These are phyloP conservation scores for Drosophila malerkotliana DNA, from an alignment of 1,140 invertebrate species.

Conservation along the genomic window DNA sequence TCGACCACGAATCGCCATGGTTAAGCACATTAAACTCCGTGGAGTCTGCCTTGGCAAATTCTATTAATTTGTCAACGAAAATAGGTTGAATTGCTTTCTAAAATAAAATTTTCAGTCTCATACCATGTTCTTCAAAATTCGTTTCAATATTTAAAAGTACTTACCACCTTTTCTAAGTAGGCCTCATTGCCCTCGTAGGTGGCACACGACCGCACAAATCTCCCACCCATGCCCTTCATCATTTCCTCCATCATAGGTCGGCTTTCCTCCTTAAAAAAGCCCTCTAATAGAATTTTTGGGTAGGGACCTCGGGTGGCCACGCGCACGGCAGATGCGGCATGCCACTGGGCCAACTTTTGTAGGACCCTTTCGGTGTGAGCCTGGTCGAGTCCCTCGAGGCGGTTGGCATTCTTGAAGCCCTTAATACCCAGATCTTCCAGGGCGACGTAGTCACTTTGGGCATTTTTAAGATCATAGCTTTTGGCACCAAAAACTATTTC, in stretches of 20 bases:
- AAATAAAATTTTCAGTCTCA: neutral
- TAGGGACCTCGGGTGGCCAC: constrained; percentile 84
- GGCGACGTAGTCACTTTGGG: constrained; percentile 71
- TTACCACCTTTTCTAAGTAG: constrained; percentile 64
- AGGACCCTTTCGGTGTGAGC: constrained; percentile 84
- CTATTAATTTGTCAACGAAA: constrained; percentile 39
- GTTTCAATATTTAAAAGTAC: neutral
- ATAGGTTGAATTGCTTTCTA: constrained; percentile 41
- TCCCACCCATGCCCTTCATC: constrained; percentile 29
- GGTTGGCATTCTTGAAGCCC: constrained; percentile 84
- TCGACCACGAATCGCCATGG: constrained; percentile 86
- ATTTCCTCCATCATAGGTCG: constrained; percentile 45
- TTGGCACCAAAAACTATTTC: constrained; percentile 57
- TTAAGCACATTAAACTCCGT: constrained; percentile 86
- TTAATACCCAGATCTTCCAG: constrained; percentile 85
- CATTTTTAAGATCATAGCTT: constrained; percentile 51
- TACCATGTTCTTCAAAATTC: neutral
- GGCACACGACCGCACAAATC: constrained; percentile 41
- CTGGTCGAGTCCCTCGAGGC: constrained; percentile 85
- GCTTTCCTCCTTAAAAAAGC: constrained; percentile 58
- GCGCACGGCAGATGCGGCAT: constrained; percentile 84
- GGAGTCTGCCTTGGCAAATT: constrained; percentile 58
- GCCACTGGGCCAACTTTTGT: constrained; percentile 85
- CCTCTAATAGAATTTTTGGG: neutral
- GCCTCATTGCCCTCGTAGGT: constrained; percentile 48